Evolutionary conservation across 1,140 invertebrate genomes (phyloP).

Genomic region (Orussus abietinus): DNA sequence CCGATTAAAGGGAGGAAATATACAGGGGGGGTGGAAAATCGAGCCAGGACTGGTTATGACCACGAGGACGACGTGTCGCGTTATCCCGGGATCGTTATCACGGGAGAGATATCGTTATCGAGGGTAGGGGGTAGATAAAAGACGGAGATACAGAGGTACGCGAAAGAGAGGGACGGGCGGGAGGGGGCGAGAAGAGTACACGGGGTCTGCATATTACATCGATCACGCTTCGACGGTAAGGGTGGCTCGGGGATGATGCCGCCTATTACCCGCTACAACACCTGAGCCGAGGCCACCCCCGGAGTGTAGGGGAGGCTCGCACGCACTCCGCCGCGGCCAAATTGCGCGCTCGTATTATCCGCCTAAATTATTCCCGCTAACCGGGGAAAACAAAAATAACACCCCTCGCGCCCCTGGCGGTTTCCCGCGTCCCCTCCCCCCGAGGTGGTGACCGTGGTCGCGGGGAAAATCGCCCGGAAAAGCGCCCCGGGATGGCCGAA

Average conservation of each 20-base stretch:
- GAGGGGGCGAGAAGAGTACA: constrained; percentile 24
- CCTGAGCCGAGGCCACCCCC: constrained; percentile 35
- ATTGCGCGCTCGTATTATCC: constrained; percentile 42
- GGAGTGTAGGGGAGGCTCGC: constrained; percentile 41
- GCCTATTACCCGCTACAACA: constrained; percentile 27
- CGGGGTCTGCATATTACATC: constrained; percentile 42
- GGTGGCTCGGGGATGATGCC: constrained; percentile 31
- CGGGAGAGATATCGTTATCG: no score
- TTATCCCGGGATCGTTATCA: no score
- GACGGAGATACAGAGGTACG: constrained; percentile 16
- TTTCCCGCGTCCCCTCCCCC: constrained; percentile 20
- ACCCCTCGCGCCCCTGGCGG: constrained; percentile 8
- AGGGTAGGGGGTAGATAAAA: constrained; percentile 12
- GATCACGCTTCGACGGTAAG: constrained; percentile 42
- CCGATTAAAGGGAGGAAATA: no score
- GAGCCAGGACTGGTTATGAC: no score
- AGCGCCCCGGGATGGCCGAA: no score
- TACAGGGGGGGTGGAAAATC: no score
- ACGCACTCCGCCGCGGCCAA: constrained; percentile 41
- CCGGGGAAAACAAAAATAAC: constrained; percentile 51
- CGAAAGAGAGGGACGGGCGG: constrained; percentile 13
- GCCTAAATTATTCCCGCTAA: constrained; percentile 49
- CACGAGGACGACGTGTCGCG: no score
- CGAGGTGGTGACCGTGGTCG: background rate
- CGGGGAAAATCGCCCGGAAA: background rate